Evolutionary conservation across 2,888 invertebrate species (phyloP).

Genomic region (Plebejus melissa): DNA sequence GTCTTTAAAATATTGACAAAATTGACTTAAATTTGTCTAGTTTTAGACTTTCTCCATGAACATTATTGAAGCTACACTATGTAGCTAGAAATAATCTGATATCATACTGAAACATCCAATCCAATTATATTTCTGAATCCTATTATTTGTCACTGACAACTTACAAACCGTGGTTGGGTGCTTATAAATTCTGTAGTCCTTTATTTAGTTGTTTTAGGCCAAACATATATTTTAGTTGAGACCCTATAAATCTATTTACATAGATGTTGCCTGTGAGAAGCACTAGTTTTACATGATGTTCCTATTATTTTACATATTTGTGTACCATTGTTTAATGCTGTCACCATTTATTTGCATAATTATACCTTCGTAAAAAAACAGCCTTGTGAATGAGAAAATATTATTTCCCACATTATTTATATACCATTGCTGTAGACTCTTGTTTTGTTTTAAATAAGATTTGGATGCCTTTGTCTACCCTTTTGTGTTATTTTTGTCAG

Average conservation of each 20-base stretch:
- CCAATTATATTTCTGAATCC: conserved; percentile 13
- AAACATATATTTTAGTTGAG: not conserved
- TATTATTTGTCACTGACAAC: not conserved
- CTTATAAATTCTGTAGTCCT: not conserved
- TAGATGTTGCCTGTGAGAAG: conserved; percentile 60
- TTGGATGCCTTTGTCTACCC: conserved; percentile 8
- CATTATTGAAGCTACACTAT: not conserved
- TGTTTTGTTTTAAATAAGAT: conserved; percentile 32
- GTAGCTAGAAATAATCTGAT: not conserved
- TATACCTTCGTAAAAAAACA: conserved; percentile 29
- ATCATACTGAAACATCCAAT: conserved; percentile 21
- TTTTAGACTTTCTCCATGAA: not conserved
- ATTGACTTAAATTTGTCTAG: not conserved
- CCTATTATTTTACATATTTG: conserved; percentile 56
- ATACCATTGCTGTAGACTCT: conserved; percentile 36
- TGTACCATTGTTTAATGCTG: conserved; percentile 57
- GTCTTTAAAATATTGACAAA: not conserved
- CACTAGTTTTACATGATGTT: conserved; percentile 49
- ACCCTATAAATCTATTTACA: not conserved
- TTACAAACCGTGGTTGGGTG: conserved; percentile 17
- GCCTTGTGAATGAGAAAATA: conserved; percentile 20
- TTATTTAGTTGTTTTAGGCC: not conserved
- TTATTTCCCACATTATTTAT: conserved; percentile 30
- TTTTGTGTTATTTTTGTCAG: conserved; percentile 13
- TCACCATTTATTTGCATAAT: conserved; percentile 45